Base-by-base conservation (phyloP, 2,113 vertebrate species). In the Tinamus guttatus region DNA sequence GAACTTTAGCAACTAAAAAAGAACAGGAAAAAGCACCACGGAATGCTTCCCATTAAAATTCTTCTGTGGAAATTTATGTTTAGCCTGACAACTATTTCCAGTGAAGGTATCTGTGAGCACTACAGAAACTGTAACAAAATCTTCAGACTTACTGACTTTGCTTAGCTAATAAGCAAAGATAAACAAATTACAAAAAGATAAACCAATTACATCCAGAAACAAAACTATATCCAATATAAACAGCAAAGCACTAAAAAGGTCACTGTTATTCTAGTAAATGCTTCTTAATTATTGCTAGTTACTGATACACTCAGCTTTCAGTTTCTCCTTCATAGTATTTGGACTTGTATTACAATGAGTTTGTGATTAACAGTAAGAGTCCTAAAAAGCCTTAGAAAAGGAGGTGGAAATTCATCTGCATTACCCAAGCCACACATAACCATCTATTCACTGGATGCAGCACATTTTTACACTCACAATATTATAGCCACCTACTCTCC, bases 331-430 rank as follows among this genome's bases (percentile, higher is more conserved):
- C 52, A 30, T 27, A 75, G 38, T 7, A 68, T 11, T 49, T 34
- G 56, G 9, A 64, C 65, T 3, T 5, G 41, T 25, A 75, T 2
- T 65, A 51, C 38, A 54, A 47, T 1, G 0, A 86, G 76, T 9
- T 11, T 54, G 40, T 45, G n/a, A 20, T 60, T 67, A 87, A n/a
- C 0, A 49, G 49, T 1, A 45, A 30, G 34, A 47, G 9, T 49
- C 80, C 64, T 34, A 36, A 82, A 32, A 73, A 68, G 41, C 47
- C 69, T 76, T 60, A n/a, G 75, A 24, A 13, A 69, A n/a, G 9
- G 24, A 5, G 0, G 0, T 36, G 18, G 27, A 40, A 51, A 76
- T 43, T 24, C 4, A 67, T 9, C 9, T 43, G 51, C 51, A 83
- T 24, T 32, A 78, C 11, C 36, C 21, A 82, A 54, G 19, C 45